Percentiles rank a stretch among this genome's conserved stretches.
Evolutionary conservation across 2,888 invertebrate species (phyloP).

Genomic region (Acrobasis repandana): DNA sequence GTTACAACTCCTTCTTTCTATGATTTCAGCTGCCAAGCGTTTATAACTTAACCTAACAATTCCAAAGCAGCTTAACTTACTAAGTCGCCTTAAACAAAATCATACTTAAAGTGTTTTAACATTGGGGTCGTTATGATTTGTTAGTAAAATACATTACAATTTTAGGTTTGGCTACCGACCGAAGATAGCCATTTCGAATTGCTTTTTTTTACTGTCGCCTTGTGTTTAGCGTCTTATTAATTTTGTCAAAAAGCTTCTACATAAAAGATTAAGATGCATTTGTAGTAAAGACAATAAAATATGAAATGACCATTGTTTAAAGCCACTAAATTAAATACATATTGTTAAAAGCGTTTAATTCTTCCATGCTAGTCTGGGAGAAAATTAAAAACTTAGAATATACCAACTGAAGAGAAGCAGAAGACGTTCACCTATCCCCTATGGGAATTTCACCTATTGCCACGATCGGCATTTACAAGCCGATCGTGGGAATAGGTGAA

Average conservation of each 20-base stretch:
- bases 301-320: no score
- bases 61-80: not conserved
- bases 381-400: no score
- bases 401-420: no score
- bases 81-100: not conserved
- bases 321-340: no score
- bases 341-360: no score
- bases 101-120: not conserved
- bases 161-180: not conserved
- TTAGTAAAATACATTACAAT: conserved; percentile 1
- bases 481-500: no score
- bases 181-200: conserved; percentile 4
- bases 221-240: not conserved
- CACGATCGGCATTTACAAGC: no score
- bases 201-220: not conserved
- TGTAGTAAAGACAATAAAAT: no score
- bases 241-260: not conserved
- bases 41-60: not conserved
- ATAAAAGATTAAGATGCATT: no score
- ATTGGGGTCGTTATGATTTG: not conserved
- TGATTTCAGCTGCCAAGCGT: not conserved
- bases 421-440: no score
- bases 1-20: not conserved
- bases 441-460: no score
- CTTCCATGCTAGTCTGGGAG: no score